Percentiles rank a stretch among this genome's conserved stretches.
phyloP scores from a whole-genome alignment of 1,140 invertebrate genomes.

The Grapholita molesta region DNA sequence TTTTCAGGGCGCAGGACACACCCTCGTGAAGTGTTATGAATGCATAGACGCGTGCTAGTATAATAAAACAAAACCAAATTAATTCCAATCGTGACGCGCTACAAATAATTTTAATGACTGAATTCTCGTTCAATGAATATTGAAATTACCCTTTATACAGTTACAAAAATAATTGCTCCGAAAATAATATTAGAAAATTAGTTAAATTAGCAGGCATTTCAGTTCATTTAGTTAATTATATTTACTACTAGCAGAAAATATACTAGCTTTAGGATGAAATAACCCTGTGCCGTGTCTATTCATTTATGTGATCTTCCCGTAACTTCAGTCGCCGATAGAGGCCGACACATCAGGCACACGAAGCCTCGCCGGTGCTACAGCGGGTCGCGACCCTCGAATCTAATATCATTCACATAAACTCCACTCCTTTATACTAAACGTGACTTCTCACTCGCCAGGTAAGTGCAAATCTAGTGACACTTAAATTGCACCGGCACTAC shows the following conservation, averaged over 20 bases:
- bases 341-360: constrained; percentile 63
- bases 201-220: not conserved
- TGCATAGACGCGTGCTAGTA: constrained; percentile 45
- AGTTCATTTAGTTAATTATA: not conserved
- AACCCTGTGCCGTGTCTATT: constrained; percentile 36
- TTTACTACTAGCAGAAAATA: not conserved
- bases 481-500: constrained; percentile 32
- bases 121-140: not conserved
- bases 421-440: constrained; percentile 41
- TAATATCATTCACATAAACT: constrained; percentile 29
- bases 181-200: not conserved
- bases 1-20: constrained; percentile 70
- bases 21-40: constrained; percentile 51
- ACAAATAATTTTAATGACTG: not conserved
- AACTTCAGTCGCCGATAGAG: constrained; percentile 60
- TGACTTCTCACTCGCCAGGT: constrained; percentile 45
- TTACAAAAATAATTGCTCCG: not conserved
- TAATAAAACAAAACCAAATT: constrained; percentile 1
- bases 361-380: constrained; percentile 59
- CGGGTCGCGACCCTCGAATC: constrained; percentile 50
- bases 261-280: not conserved
- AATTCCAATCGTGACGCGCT: not conserved
- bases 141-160: not conserved
- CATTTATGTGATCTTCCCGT: constrained; percentile 40
- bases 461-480: constrained; percentile 34